Percentiles rank a stretch among this genome's conserved stretches.
Evolutionary conservation across 92 coral and sea anemone genomes (phyloP).

Genomic region (Phymanthus crucifer): DNA sequence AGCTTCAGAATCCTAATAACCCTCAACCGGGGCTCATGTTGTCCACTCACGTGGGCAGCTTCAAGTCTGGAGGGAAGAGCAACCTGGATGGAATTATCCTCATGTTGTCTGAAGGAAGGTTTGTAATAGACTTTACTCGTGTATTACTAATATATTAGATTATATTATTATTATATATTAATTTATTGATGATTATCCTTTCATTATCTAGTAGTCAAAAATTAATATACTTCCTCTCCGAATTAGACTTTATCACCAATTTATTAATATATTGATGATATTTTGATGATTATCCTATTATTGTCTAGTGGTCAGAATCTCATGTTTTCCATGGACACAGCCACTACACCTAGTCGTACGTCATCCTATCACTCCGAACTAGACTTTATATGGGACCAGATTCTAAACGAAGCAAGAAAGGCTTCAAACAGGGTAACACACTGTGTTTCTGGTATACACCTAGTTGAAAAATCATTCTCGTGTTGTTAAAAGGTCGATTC

Average conservation of each 20-base stretch:
- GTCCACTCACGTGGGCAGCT: slow-evolving; percentile 77
- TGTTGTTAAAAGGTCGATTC: too few species aligned
- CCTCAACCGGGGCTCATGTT: slow-evolving; percentile 84
- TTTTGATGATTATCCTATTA: not conserved
- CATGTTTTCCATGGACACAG: slow-evolving; percentile 83
- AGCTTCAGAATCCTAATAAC: slow-evolving; percentile 73
- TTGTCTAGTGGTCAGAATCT: slow-evolving; percentile 41
- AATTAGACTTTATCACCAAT: too few species aligned
- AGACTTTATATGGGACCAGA: slow-evolving; percentile 69
- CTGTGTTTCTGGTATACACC: too few species aligned
- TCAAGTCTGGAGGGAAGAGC: slow-evolving; percentile 62
- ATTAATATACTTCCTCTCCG: too few species aligned
- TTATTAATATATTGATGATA: not conserved
- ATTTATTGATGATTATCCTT: too few species aligned
- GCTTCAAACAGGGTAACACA: slow-evolving; percentile 69
- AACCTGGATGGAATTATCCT: slow-evolving; percentile 79
- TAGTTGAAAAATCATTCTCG: too few species aligned
- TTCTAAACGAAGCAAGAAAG: slow-evolving; percentile 67
- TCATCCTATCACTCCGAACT: slow-evolving; percentile 73
- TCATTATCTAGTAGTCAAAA: too few species aligned
- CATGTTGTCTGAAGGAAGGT: slow-evolving; percentile 79
- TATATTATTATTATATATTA: too few species aligned
- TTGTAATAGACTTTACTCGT: too few species aligned
- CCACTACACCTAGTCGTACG: slow-evolving; percentile 78
- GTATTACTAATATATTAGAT: too few species aligned